phyloP scores from a whole-genome alignment of 2,888 invertebrate species.

The Theodoxus fluviatilis region DNA sequence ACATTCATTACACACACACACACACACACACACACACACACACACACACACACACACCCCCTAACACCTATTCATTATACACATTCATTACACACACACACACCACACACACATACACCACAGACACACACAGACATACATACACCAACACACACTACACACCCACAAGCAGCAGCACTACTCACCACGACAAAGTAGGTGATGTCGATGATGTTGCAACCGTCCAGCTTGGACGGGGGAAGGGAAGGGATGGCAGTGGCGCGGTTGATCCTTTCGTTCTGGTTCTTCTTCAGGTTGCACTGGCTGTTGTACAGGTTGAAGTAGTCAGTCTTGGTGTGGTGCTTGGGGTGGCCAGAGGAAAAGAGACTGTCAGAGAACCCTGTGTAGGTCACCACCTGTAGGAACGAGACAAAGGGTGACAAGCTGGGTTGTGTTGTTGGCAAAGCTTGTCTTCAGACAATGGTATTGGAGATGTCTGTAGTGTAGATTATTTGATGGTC shows the following conservation, averaged over 20 bases:
- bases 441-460: too few species aligned
- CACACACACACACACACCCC: neutral
- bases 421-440: neutral
- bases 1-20: too few species aligned
- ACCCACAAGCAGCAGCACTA: neutral
- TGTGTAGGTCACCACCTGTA: conserved; percentile 47
- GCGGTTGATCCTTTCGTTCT: conserved; percentile 86
- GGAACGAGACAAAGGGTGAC: neutral
- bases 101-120: neutral
- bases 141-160: too few species aligned
- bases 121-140: too few species aligned
- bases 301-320: conserved; percentile 76
- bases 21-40: too few species aligned
- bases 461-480: too few species aligned
- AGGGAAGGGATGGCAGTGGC: conserved; percentile 90
- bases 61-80: neutral
- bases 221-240: conserved; percentile 91
- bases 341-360: conserved; percentile 72
- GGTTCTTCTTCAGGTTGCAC: conserved; percentile 81
- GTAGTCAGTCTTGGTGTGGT: conserved; percentile 47
- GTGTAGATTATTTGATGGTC: too few species aligned
- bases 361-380: conserved; percentile 47
- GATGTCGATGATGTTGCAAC: conserved; percentile 91
- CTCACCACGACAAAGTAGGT: conserved; percentile 71
- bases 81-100: neutral